phyloP scores from a whole-genome alignment of 2,888 invertebrate genomes.

The Himalopsyche anomala region DNA sequence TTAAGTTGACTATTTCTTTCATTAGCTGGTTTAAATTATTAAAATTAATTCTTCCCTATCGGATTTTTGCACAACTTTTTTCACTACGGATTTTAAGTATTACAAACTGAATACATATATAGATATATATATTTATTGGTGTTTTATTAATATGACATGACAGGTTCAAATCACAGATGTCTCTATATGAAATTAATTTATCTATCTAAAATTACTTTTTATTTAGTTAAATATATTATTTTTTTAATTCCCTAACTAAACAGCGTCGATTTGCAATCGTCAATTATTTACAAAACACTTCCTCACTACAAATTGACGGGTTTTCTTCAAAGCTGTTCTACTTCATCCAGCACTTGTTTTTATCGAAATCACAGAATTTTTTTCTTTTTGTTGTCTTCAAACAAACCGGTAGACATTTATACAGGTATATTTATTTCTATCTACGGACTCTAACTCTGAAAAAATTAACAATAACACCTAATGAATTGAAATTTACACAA shows the following conservation, averaged over 20 bases:
- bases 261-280: slow-evolving; percentile 15
- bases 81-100: slow-evolving; percentile 13
- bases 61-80: slow-evolving; percentile 12
- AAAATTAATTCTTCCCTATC: slow-evolving; percentile 3
- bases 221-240: neutral
- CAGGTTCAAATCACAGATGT: slow-evolving; percentile 22
- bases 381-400: neutral
- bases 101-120: slow-evolving; percentile 4
- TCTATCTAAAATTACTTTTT: slow-evolving; percentile 22
- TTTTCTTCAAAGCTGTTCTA: slow-evolving; percentile 1
- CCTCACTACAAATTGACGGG: slow-evolving; percentile 8
- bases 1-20: neutral
- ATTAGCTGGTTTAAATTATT: neutral
- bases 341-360: neutral
- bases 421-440: slow-evolving; percentile 40
- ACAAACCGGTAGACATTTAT: neutral
- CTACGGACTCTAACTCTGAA: slow-evolving; percentile 20
- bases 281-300: slow-evolving; percentile 20
- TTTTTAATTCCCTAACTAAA: slow-evolving; percentile 25
- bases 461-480: neutral
- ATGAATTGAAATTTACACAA: too few species aligned
- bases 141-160: slow-evolving; percentile 40
- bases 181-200: slow-evolving; percentile 11
- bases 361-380: slow-evolving; percentile 21
- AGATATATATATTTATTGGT: slow-evolving; percentile 27